These are phyloP conservation scores for Anoplophora glabripennis DNA, from an alignment of 1,140 invertebrate genomes.

Conservation along the genomic window DNA sequence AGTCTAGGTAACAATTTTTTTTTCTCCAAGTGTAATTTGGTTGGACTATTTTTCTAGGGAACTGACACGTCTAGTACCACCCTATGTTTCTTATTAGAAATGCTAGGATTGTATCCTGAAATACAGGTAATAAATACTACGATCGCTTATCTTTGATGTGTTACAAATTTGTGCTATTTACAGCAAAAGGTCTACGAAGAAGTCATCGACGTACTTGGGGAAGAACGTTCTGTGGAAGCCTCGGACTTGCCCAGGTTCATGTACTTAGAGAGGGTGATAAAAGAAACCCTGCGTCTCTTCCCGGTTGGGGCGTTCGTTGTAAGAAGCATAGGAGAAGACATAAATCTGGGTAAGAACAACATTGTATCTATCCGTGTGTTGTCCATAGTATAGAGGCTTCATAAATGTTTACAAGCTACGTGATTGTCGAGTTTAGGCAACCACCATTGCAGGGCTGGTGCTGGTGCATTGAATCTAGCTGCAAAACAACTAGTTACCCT, in stretches of 20 bases:
- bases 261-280: constrained; percentile 61
- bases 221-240: constrained; percentile 41
- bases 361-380: no score
- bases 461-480: no score
- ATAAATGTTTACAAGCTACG: no score
- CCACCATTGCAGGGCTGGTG: no score
- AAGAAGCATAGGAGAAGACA: not conserved
- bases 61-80: constrained; percentile 17
- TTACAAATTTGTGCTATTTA: not conserved
- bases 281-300: not conserved
- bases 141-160: not conserved
- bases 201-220: constrained; percentile 29
- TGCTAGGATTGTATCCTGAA: constrained; percentile 19
- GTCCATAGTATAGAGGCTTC: no score
- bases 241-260: constrained; percentile 60
- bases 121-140: constrained; percentile 14
- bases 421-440: no score
- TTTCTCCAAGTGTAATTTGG: not conserved
- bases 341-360: not conserved
- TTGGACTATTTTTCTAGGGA: constrained; percentile 8
- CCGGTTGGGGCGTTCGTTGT: not conserved
- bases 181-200: constrained; percentile 31
- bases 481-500: no score
- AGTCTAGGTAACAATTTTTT: not conserved
- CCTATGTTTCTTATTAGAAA: constrained; percentile 5